Conservation (phyloP, 2,113 vertebrate species). For the Cranoglanis bouderius region DNA sequence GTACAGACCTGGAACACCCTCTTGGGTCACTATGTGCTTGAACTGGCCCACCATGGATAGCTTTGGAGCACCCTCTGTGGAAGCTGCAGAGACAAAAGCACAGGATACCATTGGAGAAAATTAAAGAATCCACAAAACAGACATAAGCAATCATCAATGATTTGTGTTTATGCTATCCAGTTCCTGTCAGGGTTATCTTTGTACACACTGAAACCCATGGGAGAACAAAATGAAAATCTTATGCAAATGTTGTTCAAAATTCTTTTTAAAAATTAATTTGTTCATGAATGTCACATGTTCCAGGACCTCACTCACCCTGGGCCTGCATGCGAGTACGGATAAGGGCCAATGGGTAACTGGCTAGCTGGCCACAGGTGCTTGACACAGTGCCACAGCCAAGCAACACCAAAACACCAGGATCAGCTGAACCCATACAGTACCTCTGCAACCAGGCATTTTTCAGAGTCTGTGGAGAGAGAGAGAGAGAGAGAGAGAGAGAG, state of each 20-base stretch:
- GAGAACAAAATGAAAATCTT: background rate
- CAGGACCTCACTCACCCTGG: slow-evolving; percentile 75
- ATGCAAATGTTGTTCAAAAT: background rate
- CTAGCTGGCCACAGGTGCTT: slow-evolving; percentile 89
- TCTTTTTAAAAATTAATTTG: background rate
- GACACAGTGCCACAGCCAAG: slow-evolving; percentile 88
- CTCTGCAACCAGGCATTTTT: slow-evolving; percentile 86
- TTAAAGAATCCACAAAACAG: background rate
- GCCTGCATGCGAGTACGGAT: slow-evolving; percentile 93
- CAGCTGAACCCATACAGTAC: slow-evolving; percentile 81
- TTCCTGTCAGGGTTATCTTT: background rate
- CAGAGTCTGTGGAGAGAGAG: slow-evolving; percentile 74
- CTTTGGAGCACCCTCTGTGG: slow-evolving; percentile 76
- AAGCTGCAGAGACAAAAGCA: slow-evolving; percentile 68
- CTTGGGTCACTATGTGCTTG: slow-evolving; percentile 82
- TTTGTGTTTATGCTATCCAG: background rate
- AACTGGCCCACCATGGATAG: slow-evolving; percentile 87
- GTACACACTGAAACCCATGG: background rate
- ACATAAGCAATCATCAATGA: background rate
- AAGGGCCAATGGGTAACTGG: slow-evolving; percentile 64
- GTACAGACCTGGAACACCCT: slow-evolving; percentile 87
- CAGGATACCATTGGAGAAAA: background rate
- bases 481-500: background rate
- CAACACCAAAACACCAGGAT: slow-evolving; percentile 86
- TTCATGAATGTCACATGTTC: background rate